Conservation (phyloP, 2,888 invertebrate genomes). For the Empis stercorea region DNA sequence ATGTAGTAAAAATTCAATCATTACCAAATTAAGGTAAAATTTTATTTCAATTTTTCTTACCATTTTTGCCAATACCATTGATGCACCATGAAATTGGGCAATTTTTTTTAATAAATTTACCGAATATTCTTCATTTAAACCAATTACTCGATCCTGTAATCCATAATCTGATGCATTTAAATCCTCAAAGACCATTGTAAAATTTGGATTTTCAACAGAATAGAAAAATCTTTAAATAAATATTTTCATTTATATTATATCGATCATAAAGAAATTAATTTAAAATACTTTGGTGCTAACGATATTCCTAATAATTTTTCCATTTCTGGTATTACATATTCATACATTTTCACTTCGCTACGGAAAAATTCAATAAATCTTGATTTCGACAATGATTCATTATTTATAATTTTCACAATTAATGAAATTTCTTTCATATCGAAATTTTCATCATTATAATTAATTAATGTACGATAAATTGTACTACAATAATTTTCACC, state of each 20-base stretch:
- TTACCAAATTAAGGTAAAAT: too few species aligned
- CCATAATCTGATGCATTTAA: conserved; percentile 23
- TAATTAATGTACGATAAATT: conserved; percentile 4
- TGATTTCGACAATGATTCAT: too few species aligned
- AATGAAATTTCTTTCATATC: not conserved
- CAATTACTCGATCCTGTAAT: conserved; percentile 35
- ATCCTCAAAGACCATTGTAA: conserved; percentile 22
- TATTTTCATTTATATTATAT: too few species aligned
- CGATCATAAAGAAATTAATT: not conserved
- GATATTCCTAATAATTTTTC: conserved; percentile 6
- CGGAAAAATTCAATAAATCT: not conserved
- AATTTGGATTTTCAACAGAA: conserved; percentile 21
- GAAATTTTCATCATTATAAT: not conserved
- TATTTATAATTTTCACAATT: conserved; percentile 7
- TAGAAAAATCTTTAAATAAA: conserved; percentile 26
- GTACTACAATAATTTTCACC: conserved; percentile 8
- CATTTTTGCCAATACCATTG: conserved; percentile 38
- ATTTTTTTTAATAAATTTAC: conserved; percentile 36
- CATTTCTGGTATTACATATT: conserved; percentile 13
- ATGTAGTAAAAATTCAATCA: not conserved
- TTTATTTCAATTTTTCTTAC: conserved; percentile 15
- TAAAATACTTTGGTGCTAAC: not conserved
- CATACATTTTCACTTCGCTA: conserved; percentile 17
- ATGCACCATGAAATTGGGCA: conserved; percentile 39
- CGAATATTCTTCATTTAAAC: conserved; percentile 39